These are phyloP conservation scores for Aplysina aerophoba DNA, from an alignment of 37 sponge, comb jelly and placozoan genomes.

Conservation along the genomic window DNA sequence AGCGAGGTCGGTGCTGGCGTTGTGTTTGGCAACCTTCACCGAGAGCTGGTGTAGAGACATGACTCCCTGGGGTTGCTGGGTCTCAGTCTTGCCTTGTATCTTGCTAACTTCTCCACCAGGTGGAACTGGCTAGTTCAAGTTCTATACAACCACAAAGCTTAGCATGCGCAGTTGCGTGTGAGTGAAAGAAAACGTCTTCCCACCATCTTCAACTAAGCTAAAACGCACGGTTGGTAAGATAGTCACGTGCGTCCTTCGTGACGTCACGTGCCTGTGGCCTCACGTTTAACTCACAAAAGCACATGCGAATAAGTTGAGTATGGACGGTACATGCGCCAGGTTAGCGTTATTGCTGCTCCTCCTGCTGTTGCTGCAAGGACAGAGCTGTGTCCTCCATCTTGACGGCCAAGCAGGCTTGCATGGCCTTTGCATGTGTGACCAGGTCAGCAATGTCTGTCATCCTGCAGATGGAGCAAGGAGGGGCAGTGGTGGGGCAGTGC, in stretches of 20 bases:
- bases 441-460: neutral
- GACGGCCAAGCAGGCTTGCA: neutral
- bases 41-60: constrained; percentile 20
- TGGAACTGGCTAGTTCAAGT: no score
- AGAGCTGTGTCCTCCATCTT: constrained; percentile 13
- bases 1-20: constrained; percentile 31
- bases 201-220: neutral
- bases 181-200: neutral
- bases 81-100: neutral
- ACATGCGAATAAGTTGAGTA: no score
- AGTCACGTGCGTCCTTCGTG: no score
- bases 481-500: constrained; percentile 16
- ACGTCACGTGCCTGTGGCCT: no score
- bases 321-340: neutral
- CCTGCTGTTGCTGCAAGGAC: constrained; percentile 36
- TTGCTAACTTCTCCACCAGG: neutral
- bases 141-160: no score
- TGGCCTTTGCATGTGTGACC: neutral
- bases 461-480: neutral
- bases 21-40: neutral
- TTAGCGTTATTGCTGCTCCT: constrained; percentile 32
- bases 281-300: no score
- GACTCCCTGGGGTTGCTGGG: neutral
- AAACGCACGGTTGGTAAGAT: no score
- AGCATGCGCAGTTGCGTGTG: no score